phyloP scores from a whole-genome alignment of 2,888 invertebrate species.

The Pterobdella sp. region DNA sequence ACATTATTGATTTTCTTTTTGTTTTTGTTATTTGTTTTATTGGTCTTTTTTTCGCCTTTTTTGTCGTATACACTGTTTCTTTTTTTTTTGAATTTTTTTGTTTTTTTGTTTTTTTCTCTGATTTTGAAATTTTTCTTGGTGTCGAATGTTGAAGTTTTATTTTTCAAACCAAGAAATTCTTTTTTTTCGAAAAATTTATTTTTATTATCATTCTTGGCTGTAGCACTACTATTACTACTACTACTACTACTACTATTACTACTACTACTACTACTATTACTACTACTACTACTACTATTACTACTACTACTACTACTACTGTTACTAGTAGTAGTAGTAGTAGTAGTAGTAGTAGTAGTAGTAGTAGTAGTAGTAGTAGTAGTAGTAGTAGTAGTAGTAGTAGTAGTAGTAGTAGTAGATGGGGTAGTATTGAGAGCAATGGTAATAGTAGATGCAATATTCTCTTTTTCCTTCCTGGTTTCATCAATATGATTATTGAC shows the following conservation, averaged over 20 bases:
- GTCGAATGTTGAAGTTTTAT: too few species aligned
- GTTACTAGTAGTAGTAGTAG: background rate
- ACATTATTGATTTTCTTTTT: too few species aligned
- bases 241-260: slow-evolving; percentile 25
- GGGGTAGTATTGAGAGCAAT: background rate
- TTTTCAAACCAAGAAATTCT: too few species aligned
- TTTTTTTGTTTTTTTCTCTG: too few species aligned
- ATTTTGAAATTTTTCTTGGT: too few species aligned
- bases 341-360: slow-evolving; percentile 2
- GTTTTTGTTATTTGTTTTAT: too few species aligned
- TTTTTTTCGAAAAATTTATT: too few species aligned
- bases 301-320: slow-evolving; percentile 19
- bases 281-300: slow-evolving; percentile 26
- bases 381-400: background rate
- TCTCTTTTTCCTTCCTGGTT: too few species aligned
- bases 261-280: slow-evolving; percentile 25
- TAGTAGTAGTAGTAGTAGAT: slow-evolving; percentile 2
- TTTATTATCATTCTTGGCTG: too few species aligned
- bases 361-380: slow-evolving; percentile 3
- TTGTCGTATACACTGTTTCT: too few species aligned
- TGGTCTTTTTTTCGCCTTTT: background rate
- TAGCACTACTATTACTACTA: slow-evolving; percentile 22
- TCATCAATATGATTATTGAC: too few species aligned
- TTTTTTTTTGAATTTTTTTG: too few species aligned
- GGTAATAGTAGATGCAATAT: background rate